Evolutionary conservation across 2,113 vertebrate species (phyloP), one percentile per base, ranked within the genome.

Genomic region (Zosterops pallidus): DNA sequence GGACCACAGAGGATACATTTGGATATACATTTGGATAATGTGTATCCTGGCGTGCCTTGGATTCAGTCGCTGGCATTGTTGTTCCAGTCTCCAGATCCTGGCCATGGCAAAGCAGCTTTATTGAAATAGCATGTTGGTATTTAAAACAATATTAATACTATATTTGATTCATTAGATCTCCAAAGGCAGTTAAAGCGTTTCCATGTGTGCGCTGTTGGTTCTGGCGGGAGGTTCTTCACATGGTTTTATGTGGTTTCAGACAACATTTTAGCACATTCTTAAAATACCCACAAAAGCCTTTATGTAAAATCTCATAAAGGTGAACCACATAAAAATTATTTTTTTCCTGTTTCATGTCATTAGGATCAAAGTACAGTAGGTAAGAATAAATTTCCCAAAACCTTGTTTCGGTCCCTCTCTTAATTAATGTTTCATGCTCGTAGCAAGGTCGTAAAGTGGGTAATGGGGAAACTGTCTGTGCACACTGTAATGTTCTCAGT

Each of bases 221-320:
- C 98, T 98, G 98, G 97, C 95, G 19, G 95, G 97, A 47, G 33
- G 78, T 90, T 96, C 90, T 63, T 97, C 97, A 65, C 90, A 92
- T 86, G 97, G 97, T 72, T 98, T 97, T 47, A 94, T 98, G 97
- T 97, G 98, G 98, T 98, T 98, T 97, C 95, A 98, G 96, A 98
- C 97, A 97, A 94, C 98, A 94, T 97, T 98, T 98, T 98, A 98
- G 98, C 98, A 98, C 98, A 97, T 98, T 98, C 98, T 97, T 98
- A 97, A 98, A 98, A 98, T 98, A 96, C 97, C 98, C 97, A 97
- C 98, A 98, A 98, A 98, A 98, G 97, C 97, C 97, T 98, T 98
- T 98, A 97, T 98, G 97, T 97, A 98, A 97, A 98, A 97, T 92
- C 98, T 98, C 97, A 97, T 98, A 98, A 98, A 98, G 94, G 96